Conservation (phyloP, 2,888 invertebrate genomes). For the Tetrapedia diversipes region DNA sequence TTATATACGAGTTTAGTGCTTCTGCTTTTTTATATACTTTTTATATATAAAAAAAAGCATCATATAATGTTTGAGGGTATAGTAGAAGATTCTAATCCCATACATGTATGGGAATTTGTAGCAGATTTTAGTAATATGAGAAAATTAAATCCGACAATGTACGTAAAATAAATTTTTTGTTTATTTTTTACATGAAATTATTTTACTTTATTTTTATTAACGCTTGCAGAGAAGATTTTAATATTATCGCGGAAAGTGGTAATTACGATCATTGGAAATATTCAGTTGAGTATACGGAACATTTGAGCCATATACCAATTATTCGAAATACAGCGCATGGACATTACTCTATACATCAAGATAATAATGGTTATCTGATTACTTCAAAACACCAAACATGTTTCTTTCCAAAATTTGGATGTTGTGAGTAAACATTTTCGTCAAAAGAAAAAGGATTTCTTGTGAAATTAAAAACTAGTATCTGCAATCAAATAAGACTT, state of each 20-base stretch:
- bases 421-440: constrained; percentile 84
- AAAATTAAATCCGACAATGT: constrained; percentile 89
- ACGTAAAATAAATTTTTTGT: constrained; percentile 78
- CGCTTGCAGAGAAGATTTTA: constrained; percentile 85
- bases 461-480: not conserved
- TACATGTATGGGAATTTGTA: constrained; percentile 89
- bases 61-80: constrained; percentile 80
- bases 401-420: constrained; percentile 83
- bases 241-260: constrained; percentile 86
- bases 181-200: not conserved
- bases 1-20: constrained; percentile 64
- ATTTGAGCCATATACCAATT: constrained; percentile 87
- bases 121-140: constrained; percentile 90
- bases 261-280: constrained; percentile 89
- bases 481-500: not conserved
- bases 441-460: not conserved
- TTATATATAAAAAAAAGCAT: constrained; percentile 76
- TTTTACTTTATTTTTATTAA: not conserved
- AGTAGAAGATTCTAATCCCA: constrained; percentile 85
- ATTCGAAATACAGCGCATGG: constrained; percentile 85
- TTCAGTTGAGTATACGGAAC: constrained; percentile 86
- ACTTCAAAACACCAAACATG: constrained; percentile 87
- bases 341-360: constrained; percentile 85
- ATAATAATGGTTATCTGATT: constrained; percentile 84
- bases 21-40: constrained; percentile 70